Percentiles rank a stretch among this genome's conserved stretches.
Conservation (phyloP, 2,113 vertebrate species). For the Syngnathus scovelli region DNA sequence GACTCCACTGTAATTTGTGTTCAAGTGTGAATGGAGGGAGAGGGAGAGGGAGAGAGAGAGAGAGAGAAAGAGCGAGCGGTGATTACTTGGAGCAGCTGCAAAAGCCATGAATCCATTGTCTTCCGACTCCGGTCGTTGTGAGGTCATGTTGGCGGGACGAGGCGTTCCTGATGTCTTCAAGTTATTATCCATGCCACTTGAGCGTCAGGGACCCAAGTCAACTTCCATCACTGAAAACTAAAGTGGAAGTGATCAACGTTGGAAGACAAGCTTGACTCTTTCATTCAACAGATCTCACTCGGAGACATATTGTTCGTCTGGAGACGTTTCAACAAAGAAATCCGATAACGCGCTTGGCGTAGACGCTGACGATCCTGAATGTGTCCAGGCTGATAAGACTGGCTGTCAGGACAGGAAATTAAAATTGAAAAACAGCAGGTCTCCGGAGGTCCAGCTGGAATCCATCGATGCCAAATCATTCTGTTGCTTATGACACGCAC, state of each 20-base stretch:
- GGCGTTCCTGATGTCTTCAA: constrained; percentile 17
- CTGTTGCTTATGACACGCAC: background rate
- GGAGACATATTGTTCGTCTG: constrained; percentile 10
- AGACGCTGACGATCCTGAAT: constrained; percentile 3
- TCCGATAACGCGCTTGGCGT: constrained; percentile 27
- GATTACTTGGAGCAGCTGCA: background rate
- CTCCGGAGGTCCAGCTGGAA: constrained; percentile 4
- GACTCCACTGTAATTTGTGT: background rate
- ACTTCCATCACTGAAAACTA: constrained; percentile 17
- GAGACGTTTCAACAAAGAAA: constrained; percentile 26
- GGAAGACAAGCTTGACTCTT: constrained; percentile 16
- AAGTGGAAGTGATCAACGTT: constrained; percentile 21
- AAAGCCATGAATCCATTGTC: constrained; percentile 11
- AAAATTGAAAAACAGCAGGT: constrained; percentile 14
- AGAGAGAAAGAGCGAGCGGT: background rate
- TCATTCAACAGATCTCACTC: constrained; percentile 27
- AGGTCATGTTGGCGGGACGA: constrained; percentile 13
- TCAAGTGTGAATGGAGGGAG: background rate
- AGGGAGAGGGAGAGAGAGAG: background rate
- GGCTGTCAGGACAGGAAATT: constrained; percentile 23
- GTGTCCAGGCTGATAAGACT: constrained; percentile 20
- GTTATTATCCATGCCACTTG: constrained; percentile 14
- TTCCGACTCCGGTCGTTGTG: constrained; percentile 6
- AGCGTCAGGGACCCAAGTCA: constrained; percentile 18
- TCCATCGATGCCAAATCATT: background rate